These are phyloP conservation scores for Megalops cyprinoides DNA, from an alignment of 2,797 vertebrate genomes.

Conservation along the genomic window DNA sequence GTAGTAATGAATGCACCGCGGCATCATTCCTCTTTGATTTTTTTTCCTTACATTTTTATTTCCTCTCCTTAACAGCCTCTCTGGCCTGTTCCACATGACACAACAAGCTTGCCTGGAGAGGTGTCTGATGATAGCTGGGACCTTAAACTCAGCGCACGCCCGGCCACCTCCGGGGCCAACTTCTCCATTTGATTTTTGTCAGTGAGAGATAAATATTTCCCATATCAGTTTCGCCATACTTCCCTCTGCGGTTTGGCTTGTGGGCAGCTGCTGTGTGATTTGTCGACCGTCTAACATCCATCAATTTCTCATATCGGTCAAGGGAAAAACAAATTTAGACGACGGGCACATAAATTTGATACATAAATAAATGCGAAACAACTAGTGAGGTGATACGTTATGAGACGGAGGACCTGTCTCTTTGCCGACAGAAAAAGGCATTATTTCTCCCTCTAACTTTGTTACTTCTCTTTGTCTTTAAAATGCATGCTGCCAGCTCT, in stretches of 20 bases:
- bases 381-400: neutral
- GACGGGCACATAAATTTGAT: conserved; percentile 51
- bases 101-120: conserved; percentile 24
- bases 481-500: neutral
- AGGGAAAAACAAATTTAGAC: conserved; percentile 38
- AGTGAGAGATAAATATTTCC: conserved; percentile 59
- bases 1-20: conserved; percentile 34
- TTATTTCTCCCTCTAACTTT: conserved; percentile 31
- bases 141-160: conserved; percentile 28
- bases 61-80: conserved; percentile 32
- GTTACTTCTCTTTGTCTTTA: conserved; percentile 37
- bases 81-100: conserved; percentile 15
- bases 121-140: conserved; percentile 32
- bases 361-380: conserved; percentile 34
- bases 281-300: conserved; percentile 55
- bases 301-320: conserved; percentile 59
- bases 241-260: conserved; percentile 51
- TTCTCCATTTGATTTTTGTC: conserved; percentile 60
- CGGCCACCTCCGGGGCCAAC: conserved; percentile 56
- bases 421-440: neutral
- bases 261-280: conserved; percentile 56
- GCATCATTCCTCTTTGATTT: conserved; percentile 9
- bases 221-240: conserved; percentile 38
- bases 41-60: conserved; percentile 22
- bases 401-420: neutral